Conservation (phyloP, 2,797 vertebrate species). For the Neosalanx taihuensis region DNA sequence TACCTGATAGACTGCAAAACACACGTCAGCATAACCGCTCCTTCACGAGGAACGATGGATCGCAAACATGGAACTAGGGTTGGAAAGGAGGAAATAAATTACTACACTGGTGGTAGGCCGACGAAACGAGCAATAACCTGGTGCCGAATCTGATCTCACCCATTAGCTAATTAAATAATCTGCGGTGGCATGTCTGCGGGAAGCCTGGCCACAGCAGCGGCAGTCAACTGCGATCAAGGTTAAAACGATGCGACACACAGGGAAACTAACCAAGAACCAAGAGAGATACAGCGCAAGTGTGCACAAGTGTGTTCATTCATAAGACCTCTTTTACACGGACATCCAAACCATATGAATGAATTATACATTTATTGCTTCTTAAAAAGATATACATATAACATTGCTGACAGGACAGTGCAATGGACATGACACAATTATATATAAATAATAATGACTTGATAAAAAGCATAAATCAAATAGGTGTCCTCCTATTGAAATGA, state of each 20-base stretch:
- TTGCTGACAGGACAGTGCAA: no score
- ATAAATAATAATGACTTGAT: no score
- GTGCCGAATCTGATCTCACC: not conserved
- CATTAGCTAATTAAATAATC: slow-evolving; percentile 4
- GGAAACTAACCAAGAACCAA: not conserved
- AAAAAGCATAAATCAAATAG: not conserved
- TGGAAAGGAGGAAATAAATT: not conserved
- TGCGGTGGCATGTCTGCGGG: not conserved
- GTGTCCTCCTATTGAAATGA: not conserved
- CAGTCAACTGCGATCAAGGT: not conserved
- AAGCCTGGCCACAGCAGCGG: not conserved
- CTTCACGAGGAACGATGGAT: not conserved
- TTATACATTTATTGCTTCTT: not conserved
- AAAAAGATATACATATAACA: no score
- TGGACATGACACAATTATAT: no score
- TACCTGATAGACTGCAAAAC: not conserved
- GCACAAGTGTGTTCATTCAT: not conserved
- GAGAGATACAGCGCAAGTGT: not conserved
- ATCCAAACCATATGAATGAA: not conserved
- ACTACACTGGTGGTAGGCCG: not conserved
- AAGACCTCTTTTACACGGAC: not conserved
- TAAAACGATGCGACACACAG: not conserved
- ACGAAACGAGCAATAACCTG: not conserved
- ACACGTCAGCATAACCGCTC: not conserved
- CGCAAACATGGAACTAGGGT: not conserved